Percentiles rank a stretch among this genome's conserved stretches.
phyloP scores from a whole-genome alignment of 2,888 invertebrate species.

The Celastrina argiolus region DNA sequence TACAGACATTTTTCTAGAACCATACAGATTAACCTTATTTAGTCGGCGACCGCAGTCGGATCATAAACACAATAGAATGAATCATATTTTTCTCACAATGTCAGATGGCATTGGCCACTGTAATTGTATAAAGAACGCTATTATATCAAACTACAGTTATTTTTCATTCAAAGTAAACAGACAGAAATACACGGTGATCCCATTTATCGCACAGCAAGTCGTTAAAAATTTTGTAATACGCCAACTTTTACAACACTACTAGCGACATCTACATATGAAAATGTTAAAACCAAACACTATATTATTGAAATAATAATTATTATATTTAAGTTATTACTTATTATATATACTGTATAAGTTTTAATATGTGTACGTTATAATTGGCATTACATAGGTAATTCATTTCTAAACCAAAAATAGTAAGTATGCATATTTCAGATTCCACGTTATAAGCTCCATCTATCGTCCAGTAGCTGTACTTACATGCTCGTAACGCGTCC shows the following conservation, averaged over 20 bases:
- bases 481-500: constrained; percentile 71
- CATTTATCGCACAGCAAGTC: not conserved
- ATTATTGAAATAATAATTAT: too few species aligned
- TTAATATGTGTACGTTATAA: too few species aligned
- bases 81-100: constrained; percentile 58
- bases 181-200: not conserved
- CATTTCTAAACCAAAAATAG: too few species aligned
- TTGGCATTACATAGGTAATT: too few species aligned
- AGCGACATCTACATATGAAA: constrained; percentile 16
- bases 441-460: constrained; percentile 42
- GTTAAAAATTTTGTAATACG: not conserved
- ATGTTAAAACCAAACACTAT: not conserved
- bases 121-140: constrained; percentile 20
- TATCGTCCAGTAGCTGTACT: constrained; percentile 57
- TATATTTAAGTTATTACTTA: too few species aligned
- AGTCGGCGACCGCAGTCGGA: constrained; percentile 50
- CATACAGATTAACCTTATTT: constrained; percentile 59
- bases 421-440: not conserved
- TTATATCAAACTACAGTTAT: constrained; percentile 17
- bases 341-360: too few species aligned
- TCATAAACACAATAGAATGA: constrained; percentile 57
- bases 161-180: not conserved
- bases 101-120: constrained; percentile 35
- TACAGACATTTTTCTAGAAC: too few species aligned
- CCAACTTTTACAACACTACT: not conserved